These are phyloP conservation scores for Bicyclus anynana DNA, from an alignment of 1,140 invertebrate species.

Conservation along the genomic window DNA sequence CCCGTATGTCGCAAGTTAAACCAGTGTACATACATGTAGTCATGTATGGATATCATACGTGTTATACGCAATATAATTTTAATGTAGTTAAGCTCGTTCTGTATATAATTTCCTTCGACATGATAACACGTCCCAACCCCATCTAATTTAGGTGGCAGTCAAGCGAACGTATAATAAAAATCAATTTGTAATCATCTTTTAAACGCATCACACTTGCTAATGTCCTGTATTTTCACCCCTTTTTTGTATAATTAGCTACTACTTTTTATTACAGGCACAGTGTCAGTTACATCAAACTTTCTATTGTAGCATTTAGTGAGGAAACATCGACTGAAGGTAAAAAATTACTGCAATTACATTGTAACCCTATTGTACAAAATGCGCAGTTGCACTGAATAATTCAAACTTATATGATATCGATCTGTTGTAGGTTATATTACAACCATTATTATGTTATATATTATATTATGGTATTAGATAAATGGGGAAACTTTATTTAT, in stretches of 20 bases:
- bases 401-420: too few relatives aligned
- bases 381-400: too few relatives aligned
- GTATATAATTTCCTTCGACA: slow-evolving; percentile 24
- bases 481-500: too few relatives aligned
- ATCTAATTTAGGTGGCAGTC: slow-evolving; percentile 18
- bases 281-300: background rate
- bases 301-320: background rate
- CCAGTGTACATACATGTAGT: too few relatives aligned
- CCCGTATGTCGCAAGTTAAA: too few relatives aligned
- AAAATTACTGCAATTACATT: too few relatives aligned
- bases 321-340: too few relatives aligned
- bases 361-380: too few relatives aligned
- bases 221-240: slow-evolving; percentile 35
- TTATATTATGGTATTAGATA: too few relatives aligned
- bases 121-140: slow-evolving; percentile 35
- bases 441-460: too few relatives aligned
- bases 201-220: slow-evolving; percentile 47
- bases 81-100: slow-evolving; percentile 7
- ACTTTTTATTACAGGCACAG: background rate
- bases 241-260: slow-evolving; percentile 5
- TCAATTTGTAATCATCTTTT: slow-evolving; percentile 52
- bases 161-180: slow-evolving; percentile 54
- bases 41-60: background rate
- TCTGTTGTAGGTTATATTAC: too few relatives aligned
- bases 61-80: slow-evolving; percentile 1